Base-by-base conservation (phyloP, 2,888 invertebrate species). In the Elysia crispata region DNA sequence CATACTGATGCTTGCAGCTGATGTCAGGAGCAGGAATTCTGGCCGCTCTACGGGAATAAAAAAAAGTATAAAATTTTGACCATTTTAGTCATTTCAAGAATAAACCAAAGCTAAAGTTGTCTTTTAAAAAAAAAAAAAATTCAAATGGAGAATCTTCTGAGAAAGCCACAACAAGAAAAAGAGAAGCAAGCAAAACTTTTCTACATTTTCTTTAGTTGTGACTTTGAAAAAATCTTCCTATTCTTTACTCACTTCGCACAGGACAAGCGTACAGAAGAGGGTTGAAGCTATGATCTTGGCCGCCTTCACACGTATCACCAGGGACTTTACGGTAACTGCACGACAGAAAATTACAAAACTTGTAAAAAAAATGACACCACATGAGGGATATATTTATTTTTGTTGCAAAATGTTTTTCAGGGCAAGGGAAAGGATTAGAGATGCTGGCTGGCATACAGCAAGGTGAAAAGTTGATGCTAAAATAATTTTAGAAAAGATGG, bases 1-100 rank as follows among this genome's bases (percentile, higher is more conserved):
- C 6, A 95, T 94, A 0, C 95, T 94, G 76, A 97, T 96, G 86
- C 94, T 94, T 82, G 95, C 95, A 75, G 96, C 93, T 84, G 96
- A 94, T 0, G 97, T 96, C 1, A 97, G 95, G 18, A 97, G 91
- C 76, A 97, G 92, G 89, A 97, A 97, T 88, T 96, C 96, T 0
- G 94, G 93, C 0, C 94, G 94, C 77, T 87, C 90, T 90, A 83
- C 31, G 81, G 28, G 57, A 69, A 78, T 76, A 64, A 28, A 60
- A 50, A 30, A n/a, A n/a, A 15, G 41, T 23, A 15, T n/a, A 30
- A 41, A 54, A 25, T n/a, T n/a, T n/a, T n/a, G n/a, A n/a, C n/a
- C n/a, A n/a, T n/a, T 30, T 25, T 77, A 30, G 15, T 25, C 50
- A 50, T 6, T 11, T 33, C 5, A 13, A 60, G 25, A 57, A 30